Conservation (phyloP, 53 echinoderm and acorn worm genomes). For the Henricia sp. region DNA sequence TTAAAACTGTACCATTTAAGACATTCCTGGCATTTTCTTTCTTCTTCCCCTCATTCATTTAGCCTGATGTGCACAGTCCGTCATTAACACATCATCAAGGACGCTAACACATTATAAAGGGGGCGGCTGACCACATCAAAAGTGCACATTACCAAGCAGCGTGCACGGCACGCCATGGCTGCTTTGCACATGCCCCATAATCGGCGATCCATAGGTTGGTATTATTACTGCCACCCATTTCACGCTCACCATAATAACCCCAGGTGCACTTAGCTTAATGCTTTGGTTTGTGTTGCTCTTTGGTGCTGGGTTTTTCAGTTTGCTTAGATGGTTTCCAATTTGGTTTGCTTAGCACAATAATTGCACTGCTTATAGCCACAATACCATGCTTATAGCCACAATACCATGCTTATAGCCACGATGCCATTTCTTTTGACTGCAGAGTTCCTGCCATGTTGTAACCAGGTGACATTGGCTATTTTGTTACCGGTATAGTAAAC, state of each 20-base stretch:
- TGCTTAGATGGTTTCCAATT: background rate
- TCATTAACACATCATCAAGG: constrained; percentile 26
- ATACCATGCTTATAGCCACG: too few species aligned
- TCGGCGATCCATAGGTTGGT: constrained; percentile 93
- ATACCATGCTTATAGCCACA: too few species aligned
- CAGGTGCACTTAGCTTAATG: constrained; percentile 14
- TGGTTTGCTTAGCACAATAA: background rate
- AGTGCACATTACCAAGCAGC: constrained; percentile 1
- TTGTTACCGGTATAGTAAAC: too few species aligned
- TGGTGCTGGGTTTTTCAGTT: constrained; percentile 39
- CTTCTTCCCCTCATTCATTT: constrained; percentile 50
- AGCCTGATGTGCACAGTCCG: constrained; percentile 53
- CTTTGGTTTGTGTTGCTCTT: constrained; percentile 23
- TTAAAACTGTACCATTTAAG: background rate
- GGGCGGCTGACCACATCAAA: constrained; percentile 20
- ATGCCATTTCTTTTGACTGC: too few species aligned
- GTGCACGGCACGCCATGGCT: constrained; percentile 68
- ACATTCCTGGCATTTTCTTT: constrained; percentile 29
- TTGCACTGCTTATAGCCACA: background rate
- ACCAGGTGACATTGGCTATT: too few species aligned
- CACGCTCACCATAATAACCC: background rate
- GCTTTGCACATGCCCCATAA: constrained; percentile 94
- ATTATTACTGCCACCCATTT: constrained; percentile 23
- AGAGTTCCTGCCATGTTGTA: too few species aligned
- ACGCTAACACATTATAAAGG: constrained; percentile 45